Evolutionary conservation across 2,797 vertebrate species (phyloP), one percentile per base, ranked within the genome.

Genomic region (Odontamblyopus rebecca): DNA sequence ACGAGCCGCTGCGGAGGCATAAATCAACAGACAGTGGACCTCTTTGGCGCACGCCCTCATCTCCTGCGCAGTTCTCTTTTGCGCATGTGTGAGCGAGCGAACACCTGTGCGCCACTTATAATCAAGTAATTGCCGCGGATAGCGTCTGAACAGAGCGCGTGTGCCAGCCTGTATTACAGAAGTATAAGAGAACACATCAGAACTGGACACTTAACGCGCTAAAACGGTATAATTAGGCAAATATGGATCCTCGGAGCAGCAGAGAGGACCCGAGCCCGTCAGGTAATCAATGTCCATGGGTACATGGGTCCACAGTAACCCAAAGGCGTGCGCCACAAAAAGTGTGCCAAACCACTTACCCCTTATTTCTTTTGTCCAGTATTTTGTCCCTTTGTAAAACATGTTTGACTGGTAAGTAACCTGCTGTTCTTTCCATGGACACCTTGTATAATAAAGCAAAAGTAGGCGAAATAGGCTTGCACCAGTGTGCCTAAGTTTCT

Each of bases 111-210:
- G 19, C 69, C 63, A 82, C 85, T 85, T 90, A 92, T 90, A 89
- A 92, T 92, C 87, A 91, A 82, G 88, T 90, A 88, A 90, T 88
- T 91, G 86, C 82, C 0, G 84, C 61, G 16, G 72, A 6, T 1
- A 9, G 54, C 0, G 77, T 6, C n/a, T 51, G 8, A 1, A 19
- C 5, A 0, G 16, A 4, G 57, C 53, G 50, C 2, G 61, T 4
- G 38, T 62, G 50, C 50, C 72, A 54, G 56, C 75, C 72, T 23
- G 80, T 91, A 89, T 92, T 89, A 92, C 91, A 57, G 78, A 69
- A 89, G 87, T 89, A 91, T 92, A 86, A 90, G 82, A 38, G 30
- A 44, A 38, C 77, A 61, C 53, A 19, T 29, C 19, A 7, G 5
- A 0, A 7, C 61, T 9, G 48, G 2, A 57, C 11, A 27, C 16